Conservation (phyloP, 2,797 vertebrate genomes). For the Allobates femoralis region DNA sequence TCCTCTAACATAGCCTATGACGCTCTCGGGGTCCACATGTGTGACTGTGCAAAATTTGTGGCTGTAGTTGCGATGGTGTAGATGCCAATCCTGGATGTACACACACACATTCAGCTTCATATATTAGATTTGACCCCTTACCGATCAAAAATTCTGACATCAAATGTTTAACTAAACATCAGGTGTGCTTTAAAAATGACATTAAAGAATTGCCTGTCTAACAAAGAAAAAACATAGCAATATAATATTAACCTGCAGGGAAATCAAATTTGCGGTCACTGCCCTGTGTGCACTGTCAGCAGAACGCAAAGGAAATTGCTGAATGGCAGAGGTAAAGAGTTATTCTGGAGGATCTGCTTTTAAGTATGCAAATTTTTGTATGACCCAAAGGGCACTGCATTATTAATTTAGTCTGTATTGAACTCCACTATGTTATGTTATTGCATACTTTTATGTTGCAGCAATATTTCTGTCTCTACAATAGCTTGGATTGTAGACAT, state of each 20-base stretch:
- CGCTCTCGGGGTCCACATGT: no score
- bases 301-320: background rate
- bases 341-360: background rate
- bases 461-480: background rate
- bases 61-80: no score
- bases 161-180: background rate
- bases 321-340: background rate
- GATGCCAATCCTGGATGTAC: no score
- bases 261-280: background rate
- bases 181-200: background rate
- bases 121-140: background rate
- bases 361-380: background rate
- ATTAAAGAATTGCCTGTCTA: background rate
- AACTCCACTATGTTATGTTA: background rate
- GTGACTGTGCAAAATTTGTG: no score
- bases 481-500: background rate
- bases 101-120: no score
- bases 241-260: background rate
- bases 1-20: no score
- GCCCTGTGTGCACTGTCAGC: background rate
- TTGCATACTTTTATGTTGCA: background rate
- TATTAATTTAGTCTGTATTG: background rate
- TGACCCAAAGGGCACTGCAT: background rate
- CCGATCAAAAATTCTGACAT: background rate
- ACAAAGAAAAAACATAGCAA: background rate